Evolutionary conservation across 2,888 invertebrate genomes (phyloP), one percentile per base, ranked within the genome.

Genomic region (Polia nebulosa): DNA sequence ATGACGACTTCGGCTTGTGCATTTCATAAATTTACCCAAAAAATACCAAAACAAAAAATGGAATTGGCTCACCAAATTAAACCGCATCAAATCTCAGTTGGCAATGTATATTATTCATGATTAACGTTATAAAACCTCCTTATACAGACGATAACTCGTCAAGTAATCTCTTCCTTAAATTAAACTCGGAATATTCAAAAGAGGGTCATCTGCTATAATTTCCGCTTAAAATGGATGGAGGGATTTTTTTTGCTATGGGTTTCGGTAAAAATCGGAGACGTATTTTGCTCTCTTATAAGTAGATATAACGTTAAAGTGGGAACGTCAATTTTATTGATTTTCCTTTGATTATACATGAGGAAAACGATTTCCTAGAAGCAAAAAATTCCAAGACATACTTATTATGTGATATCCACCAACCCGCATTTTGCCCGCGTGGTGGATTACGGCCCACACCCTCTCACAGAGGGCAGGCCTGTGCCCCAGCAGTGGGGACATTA

Each of bases 111-210:
- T 70, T 63, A 72, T 58, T 59, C 59, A 70, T 75, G 72, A 84
- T 74, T 76, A 80, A 77, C 65, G 56, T 78, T 76, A 82, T 71
- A 79, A 80, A 78, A 69, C 63, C 70, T 72, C 53, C 82, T 82
- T 76, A 75, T 56, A 64, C 47, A 68, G 70, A 82, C 60, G 64
- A 67, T 22, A 56, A 52, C 41, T 67, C 76, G 44, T 58, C 58
- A 67, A 76, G 76, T 80, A 76, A 80, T 78, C 76, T 76, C 71
- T 55, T 71, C 76, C 67, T 80, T 62, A 71, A 71, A 76, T 78
- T 70, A 73, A 67, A 67, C 45, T 20, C 22, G n/a, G 39, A 60
- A 68, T 67, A 81, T 78, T 77, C 70, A 71, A 63, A 73, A 72
- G 51, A 66, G 64, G 36, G 32, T 20, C 32, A 58, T 75, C 67